These are phyloP conservation scores for Mus caroli DNA, from an alignment of 2,797 vertebrate genomes.

Conservation along the genomic window DNA sequence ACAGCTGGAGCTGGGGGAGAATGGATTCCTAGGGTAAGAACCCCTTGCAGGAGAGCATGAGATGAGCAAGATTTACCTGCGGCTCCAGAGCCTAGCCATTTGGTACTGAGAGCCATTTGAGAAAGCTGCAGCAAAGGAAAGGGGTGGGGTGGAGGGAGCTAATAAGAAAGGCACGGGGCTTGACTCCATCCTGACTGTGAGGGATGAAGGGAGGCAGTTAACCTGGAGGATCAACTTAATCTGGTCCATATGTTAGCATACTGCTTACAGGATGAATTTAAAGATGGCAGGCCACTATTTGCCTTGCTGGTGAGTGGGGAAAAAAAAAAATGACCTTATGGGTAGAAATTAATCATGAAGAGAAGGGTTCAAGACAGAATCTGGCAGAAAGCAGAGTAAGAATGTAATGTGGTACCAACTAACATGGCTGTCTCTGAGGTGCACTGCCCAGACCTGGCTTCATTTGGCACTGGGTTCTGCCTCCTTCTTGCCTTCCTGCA, in stretches of 20 bases:
- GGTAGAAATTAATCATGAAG: not conserved
- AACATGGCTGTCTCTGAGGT: not conserved
- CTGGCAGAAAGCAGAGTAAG: not conserved
- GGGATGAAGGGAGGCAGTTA: not conserved
- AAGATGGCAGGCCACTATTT: not conserved
- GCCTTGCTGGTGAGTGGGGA: not conserved
- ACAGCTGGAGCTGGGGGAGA: not conserved
- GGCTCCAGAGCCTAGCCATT: not conserved
- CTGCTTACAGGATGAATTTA: not conserved
- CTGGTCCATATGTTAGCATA: not conserved
- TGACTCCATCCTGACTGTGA: not conserved
- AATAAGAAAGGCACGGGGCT: not conserved
- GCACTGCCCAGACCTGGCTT: not conserved
- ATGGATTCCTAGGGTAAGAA: not conserved
- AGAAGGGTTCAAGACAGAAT: not conserved
- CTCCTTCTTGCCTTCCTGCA: not conserved
- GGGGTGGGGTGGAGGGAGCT: rapidly evolving
- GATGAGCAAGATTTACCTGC: not conserved
- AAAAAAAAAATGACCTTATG: not conserved
- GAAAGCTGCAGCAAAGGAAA: not conserved
- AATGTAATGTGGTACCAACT: not conserved
- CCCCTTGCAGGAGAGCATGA: not conserved
- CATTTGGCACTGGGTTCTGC: not conserved
- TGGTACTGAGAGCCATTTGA: not conserved
- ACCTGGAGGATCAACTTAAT: not conserved